These are phyloP conservation scores for Sebastes oblongus DNA, from an alignment of 2,797 vertebrate species.

Conservation along the genomic window DNA sequence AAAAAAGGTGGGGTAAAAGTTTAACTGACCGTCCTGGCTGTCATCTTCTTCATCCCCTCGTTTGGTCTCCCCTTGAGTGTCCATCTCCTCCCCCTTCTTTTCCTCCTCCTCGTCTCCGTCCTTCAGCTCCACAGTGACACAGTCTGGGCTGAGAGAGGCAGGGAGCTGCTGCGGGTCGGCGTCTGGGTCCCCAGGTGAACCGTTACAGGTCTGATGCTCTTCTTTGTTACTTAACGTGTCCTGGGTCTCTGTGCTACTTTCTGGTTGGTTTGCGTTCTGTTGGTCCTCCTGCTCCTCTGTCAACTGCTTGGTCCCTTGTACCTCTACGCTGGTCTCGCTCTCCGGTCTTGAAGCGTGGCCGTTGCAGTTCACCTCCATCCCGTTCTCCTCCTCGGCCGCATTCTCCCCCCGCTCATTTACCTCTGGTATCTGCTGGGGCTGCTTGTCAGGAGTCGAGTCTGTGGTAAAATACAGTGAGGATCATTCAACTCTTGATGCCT, in stretches of 20 bases:
- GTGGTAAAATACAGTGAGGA: background rate
- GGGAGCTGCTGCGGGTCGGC: background rate
- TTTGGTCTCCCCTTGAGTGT: conserved; percentile 57
- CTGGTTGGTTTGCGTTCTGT: conserved; percentile 50
- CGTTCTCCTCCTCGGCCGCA: conserved; percentile 47
- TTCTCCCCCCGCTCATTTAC: background rate
- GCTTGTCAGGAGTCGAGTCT: conserved; percentile 62
- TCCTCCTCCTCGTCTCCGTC: conserved; percentile 40
- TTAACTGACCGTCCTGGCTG: conserved; percentile 68
- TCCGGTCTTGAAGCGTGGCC: conserved; percentile 74
- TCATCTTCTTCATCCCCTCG: conserved; percentile 51
- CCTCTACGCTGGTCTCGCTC: conserved; percentile 66
- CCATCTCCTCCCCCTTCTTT: conserved; percentile 60
- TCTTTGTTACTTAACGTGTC: conserved; percentile 49
- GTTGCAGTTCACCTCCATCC: conserved; percentile 87
- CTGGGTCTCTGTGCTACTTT: conserved; percentile 21
- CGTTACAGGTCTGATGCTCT: conserved; percentile 65
- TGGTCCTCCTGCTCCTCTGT: conserved; percentile 63
- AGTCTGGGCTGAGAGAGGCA: conserved; percentile 42
- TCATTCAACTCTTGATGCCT: background rate
- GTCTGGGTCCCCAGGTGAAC: conserved; percentile 24
- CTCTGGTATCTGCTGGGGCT: conserved; percentile 38
- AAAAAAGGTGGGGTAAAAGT: background rate
- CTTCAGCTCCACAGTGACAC: conserved; percentile 52
- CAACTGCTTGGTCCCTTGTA: conserved; percentile 66